Conservation (phyloP, 2,797 vertebrate genomes). For the Chloroceryle amazona region DNA sequence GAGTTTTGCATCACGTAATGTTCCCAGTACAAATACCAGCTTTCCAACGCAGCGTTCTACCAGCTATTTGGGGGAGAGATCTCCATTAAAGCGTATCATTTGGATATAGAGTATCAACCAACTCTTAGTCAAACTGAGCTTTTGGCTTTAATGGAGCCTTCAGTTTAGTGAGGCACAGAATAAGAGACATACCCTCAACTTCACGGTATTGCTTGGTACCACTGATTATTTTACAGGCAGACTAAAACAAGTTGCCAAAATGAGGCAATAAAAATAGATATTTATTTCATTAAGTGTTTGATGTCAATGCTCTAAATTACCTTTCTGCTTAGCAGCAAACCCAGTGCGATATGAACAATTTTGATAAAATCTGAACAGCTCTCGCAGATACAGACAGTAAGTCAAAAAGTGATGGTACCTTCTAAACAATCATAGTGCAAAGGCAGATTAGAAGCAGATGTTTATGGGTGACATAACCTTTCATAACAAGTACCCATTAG, state of each 20-base stretch:
- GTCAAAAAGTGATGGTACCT: background rate
- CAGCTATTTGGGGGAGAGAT: background rate
- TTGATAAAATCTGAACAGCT: slow-evolving; percentile 29
- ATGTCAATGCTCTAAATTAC: background rate
- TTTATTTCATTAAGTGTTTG: background rate
- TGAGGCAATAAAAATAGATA: background rate
- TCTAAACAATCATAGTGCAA: slow-evolving; percentile 34
- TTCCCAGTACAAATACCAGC: background rate
- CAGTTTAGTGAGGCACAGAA: background rate
- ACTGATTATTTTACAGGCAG: slow-evolving; percentile 1
- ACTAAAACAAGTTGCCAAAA: background rate
- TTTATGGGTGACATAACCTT: slow-evolving; percentile 40
- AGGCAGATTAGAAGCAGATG: slow-evolving; percentile 66
- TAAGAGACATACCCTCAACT: background rate
- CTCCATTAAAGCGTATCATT: background rate
- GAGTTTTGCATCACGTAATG: background rate
- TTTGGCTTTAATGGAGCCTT: background rate
- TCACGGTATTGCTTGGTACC: background rate
- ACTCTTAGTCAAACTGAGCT: background rate
- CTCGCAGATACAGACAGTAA: background rate
- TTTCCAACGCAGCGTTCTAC: background rate
- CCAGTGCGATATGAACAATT: background rate
- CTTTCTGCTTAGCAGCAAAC: slow-evolving; percentile 18
- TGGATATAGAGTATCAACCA: background rate
- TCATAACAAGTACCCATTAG: slow-evolving; percentile 45